These are phyloP conservation scores for Lophochroa leadbeateri DNA, from an alignment of 2,113 vertebrate species.

Conservation along the genomic window DNA sequence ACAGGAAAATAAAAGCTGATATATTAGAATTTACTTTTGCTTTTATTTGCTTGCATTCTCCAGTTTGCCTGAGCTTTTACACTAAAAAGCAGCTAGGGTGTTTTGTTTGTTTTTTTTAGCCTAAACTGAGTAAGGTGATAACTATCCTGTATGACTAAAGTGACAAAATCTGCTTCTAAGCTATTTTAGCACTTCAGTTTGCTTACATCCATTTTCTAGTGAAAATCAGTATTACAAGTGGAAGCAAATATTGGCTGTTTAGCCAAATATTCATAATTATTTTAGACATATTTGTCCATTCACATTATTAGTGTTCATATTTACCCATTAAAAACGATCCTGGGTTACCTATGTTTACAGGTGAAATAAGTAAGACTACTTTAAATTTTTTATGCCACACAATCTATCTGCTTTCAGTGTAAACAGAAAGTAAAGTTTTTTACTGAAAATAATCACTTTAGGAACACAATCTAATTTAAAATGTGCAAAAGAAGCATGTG, in stretches of 20 bases:
- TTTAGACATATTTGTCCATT: background rate
- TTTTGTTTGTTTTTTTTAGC: background rate
- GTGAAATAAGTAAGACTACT: background rate
- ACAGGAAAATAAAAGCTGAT: background rate
- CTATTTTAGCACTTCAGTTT: background rate
- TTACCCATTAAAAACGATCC: background rate
- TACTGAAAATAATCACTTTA: background rate
- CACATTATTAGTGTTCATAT: background rate
- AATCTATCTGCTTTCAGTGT: background rate
- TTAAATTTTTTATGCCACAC: background rate
- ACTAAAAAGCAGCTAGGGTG: background rate
- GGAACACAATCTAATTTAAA: background rate
- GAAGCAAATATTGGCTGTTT: background rate
- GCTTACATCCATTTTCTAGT: background rate
- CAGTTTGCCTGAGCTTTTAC: background rate
- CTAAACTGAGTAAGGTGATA: background rate
- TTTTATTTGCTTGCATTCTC: background rate
- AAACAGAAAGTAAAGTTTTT: background rate
- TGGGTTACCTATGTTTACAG: background rate
- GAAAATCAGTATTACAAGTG: background rate
- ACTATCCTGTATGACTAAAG: constrained; percentile 1
- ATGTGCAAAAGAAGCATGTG: background rate
- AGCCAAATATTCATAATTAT: background rate
- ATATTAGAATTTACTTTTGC: background rate
- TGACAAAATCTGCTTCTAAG: constrained; percentile 26